Evolutionary conservation across 2,113 vertebrate species (phyloP).

Genomic region (Aldabrachelys gigantea): DNA sequence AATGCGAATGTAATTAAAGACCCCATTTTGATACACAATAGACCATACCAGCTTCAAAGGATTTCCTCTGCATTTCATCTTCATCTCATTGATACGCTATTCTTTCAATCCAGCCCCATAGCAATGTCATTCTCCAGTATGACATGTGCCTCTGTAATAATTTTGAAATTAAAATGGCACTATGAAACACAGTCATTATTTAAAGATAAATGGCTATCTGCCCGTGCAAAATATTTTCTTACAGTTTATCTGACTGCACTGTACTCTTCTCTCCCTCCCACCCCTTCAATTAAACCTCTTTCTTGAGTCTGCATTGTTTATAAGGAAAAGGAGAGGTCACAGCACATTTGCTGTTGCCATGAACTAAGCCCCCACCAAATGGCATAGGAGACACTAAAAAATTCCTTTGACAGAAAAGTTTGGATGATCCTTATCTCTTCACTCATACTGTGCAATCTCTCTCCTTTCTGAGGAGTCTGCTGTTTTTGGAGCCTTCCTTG

Average conservation of each 20-base stretch:
- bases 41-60: background rate
- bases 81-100: background rate
- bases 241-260: background rate
- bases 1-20: background rate
- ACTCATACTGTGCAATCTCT: background rate
- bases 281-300: background rate
- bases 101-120: background rate
- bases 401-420: background rate
- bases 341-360: background rate
- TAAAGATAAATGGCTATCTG: background rate
- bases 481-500: background rate
- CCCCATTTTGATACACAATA: background rate
- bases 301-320: background rate
- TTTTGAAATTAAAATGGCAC: too few relatives aligned
- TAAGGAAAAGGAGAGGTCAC: background rate
- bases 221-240: background rate
- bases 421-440: background rate
- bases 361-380: background rate
- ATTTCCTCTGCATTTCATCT: background rate
- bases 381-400: background rate
- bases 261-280: background rate
- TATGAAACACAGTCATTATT: background rate
- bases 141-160: background rate
- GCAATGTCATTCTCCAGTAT: background rate
- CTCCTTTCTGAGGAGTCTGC: background rate